A percentile compares a stretch with the other conserved stretches of the same genome.
These are phyloP conservation scores for Cacoxenus indagator DNA, from an alignment of 2,888 invertebrate species.

Conservation along the genomic window DNA sequence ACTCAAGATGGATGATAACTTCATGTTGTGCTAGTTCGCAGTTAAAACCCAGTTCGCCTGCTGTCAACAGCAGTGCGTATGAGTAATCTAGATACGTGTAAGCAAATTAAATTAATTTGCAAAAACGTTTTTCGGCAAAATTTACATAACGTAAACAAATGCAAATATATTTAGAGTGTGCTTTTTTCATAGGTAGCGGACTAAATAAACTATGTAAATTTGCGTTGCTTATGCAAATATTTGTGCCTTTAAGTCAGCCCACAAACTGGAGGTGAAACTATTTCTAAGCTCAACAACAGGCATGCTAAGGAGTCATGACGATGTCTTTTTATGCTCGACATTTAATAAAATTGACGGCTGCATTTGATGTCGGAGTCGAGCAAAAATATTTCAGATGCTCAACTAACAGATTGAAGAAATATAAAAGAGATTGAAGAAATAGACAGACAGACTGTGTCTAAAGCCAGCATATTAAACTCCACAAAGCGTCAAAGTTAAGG, in stretches of 20 bases:
- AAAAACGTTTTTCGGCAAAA: constrained; percentile 20
- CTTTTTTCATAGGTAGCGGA: background rate
- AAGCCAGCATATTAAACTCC: constrained; percentile 59
- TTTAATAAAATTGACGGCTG: constrained; percentile 65
- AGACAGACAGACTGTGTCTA: constrained; percentile 28
- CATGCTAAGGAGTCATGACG: background rate
- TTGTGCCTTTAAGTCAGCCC: constrained; percentile 39
- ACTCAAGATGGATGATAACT: constrained; percentile 15
- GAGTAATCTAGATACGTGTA: constrained; percentile 18
- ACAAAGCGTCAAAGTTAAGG: constrained; percentile 55
- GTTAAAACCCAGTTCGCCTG: background rate
- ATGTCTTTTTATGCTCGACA: constrained; percentile 61
- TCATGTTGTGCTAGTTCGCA: background rate
- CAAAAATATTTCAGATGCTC: constrained; percentile 59
- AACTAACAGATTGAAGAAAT: background rate
- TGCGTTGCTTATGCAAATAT: constrained; percentile 49
- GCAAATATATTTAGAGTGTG: constrained; percentile 46
- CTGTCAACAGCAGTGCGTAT: constrained; percentile 9
- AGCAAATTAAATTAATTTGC: constrained; percentile 55
- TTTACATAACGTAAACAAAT: constrained; percentile 42
- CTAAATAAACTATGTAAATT: constrained; percentile 45
- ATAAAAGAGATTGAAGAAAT: background rate
- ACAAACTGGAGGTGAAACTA: background rate
- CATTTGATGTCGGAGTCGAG: constrained; percentile 50
- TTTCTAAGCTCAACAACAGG: too few species aligned